Base-by-base conservation (phyloP, 2,888 invertebrate genomes). In the Arrhopalites spinosus region DNA sequence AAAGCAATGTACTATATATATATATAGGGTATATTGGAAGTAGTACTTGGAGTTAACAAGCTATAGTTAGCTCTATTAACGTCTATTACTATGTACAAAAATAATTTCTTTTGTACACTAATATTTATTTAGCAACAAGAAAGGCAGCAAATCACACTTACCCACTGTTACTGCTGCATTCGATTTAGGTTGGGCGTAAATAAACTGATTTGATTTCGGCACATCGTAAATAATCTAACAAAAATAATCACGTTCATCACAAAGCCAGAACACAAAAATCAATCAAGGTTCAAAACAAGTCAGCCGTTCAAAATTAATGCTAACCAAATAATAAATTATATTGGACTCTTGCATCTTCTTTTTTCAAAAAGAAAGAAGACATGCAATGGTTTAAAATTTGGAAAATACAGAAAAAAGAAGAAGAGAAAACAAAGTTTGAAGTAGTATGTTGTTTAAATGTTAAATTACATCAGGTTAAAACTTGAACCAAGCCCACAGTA, bases 201-300 rank as follows among this genome's bases (percentile, higher is more conserved):
- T 82, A 76, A 77, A 78, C 75, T 80, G 80, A 79, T 80, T 81
- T 74, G 82, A 74, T 72, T 80, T 80, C 76, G 81, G 77, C 77
- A 82, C 81, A 76, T 82, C 81, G 78, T 80, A 82, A 78, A 81
- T 80, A 78, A 81, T 81, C 79, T 80, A 77, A 56, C 61, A 74
- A 73, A 73, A 72, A 61, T 47, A 64, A 29, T 56, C 47, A 56
- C 20, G 56, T 36, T 53, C 30, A 64, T 66, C 66, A 73, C 66
- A 73, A 50, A 66, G 56, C 73, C 47, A 66, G 56, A 66, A 69
- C 27, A 69, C 30, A 73, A 73, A 73, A 67, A 36, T 50, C 45
- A 53, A 66, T 47, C 20, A 61, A 13, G 8, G 61, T 59, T 69
- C 30, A 71, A 61, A 47, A 72, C 53, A 72, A n/a, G 23, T 69